Evolutionary conservation across 2,113 vertebrate genomes (phyloP), one percentile per base, ranked within the genome.

Genomic region (Nicator chloris): DNA sequence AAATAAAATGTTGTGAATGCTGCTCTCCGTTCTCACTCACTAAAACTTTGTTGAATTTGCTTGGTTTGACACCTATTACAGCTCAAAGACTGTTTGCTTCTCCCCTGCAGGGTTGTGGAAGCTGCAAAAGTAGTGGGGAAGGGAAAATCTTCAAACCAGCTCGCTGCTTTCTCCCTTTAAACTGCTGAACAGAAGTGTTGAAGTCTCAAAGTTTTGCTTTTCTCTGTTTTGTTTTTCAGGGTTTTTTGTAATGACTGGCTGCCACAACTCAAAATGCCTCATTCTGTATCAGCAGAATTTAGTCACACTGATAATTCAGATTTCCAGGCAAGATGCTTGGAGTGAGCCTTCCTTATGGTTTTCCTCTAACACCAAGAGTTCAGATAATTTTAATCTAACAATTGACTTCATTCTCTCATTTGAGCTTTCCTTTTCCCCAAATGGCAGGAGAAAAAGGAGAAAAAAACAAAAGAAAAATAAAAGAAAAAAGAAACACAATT

Each of bases 41-140:
- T 65, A 64, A 83, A 95, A 95, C 64, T 92, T 86, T 49, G 72
- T 88, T 94, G 90, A 92, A 86, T 90, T 96, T 91, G 63, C 64
- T 84, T 80, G 64, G 65, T 73, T 96, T 95, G 93, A 94, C 88
- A 93, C 82, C 85, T 93, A 65, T 90, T 90, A 92, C 14, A 88
- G 87, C 85, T 95, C 87, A 92, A 94, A 95, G 82, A 49, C 85
- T 70, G 28, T 90, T 90, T 79, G 88, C 70, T 57, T 95, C 87
- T 92, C 85, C 90, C 82, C 85, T 83, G 56, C 60, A 44, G 90
- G 76, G 94, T 5, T 88, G 51, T 60, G 37, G 92, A 92, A 80
- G 54, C 60, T 49, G 85, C 85, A 80, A 47, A 82, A 76, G 54
- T 47, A 70, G 40, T 4, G 2, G 44, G 73, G 71, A 85, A 94